A percentile compares a stretch with the other conserved stretches of the same genome.
Conservation (phyloP, 2,113 vertebrate species). For the Salvator merianae region DNA sequence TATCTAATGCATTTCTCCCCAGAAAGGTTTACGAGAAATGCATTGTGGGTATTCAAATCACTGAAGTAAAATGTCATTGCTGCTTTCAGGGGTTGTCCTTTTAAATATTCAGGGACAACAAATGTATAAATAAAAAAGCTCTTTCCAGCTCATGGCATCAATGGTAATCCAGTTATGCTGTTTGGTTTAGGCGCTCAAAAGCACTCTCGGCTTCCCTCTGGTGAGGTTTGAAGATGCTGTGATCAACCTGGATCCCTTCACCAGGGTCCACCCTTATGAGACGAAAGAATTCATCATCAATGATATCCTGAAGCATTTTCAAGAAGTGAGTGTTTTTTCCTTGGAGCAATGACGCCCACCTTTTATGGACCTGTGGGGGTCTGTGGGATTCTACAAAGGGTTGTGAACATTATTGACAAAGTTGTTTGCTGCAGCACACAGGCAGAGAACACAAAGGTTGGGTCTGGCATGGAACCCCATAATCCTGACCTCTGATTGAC, state of each 20-base stretch:
- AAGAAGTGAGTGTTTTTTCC: conserved; percentile 81
- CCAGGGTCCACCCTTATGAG: conserved; percentile 94
- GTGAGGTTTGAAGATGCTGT: conserved; percentile 95
- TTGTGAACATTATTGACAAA: too few relatives aligned
- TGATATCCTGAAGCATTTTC: conserved; percentile 94
- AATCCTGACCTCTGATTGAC: too few relatives aligned
- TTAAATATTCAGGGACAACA: neutral
- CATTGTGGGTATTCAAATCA: too few relatives aligned
- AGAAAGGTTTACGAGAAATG: too few relatives aligned
- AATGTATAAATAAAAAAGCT: neutral
- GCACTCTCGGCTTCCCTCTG: conserved; percentile 89
- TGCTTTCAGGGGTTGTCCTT: neutral
- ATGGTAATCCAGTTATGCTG: conserved; percentile 28
- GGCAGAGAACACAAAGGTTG: too few relatives aligned
- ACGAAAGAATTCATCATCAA: conserved; percentile 96
- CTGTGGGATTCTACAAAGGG: too few relatives aligned
- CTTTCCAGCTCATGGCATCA: neutral
- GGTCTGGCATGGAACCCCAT: too few relatives aligned
- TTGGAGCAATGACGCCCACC: too few relatives aligned
- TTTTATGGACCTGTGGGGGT: too few relatives aligned
- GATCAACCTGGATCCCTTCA: conserved; percentile 95
- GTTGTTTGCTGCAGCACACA: too few relatives aligned
- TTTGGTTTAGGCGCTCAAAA: conserved; percentile 85
- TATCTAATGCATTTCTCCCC: too few relatives aligned
- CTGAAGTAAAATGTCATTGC: neutral